Percentiles rank a stretch among this genome's conserved stretches.
Evolutionary conservation across 2,113 vertebrate species (phyloP).

Genomic region (Pelvicachromis taeniatus): DNA sequence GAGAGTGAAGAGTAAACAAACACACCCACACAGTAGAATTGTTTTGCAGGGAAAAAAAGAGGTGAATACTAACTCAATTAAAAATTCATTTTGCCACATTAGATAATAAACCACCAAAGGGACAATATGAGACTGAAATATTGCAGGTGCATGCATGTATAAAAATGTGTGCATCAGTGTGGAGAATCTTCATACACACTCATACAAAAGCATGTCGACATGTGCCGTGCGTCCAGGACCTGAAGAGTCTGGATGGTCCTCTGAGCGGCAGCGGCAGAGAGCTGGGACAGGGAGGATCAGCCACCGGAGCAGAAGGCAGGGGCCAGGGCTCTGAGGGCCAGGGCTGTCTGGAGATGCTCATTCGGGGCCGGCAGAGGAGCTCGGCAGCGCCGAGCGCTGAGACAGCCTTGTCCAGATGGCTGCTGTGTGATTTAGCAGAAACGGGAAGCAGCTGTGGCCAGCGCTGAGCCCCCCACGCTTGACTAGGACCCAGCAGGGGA

Average conservation of each 20-base stretch:
- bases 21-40: neutral
- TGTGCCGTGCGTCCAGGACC: neutral
- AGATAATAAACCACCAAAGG: neutral
- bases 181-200: neutral
- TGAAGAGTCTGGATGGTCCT: conserved; percentile 9
- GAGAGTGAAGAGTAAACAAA: neutral
- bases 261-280: conserved; percentile 61
- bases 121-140: neutral
- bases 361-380: conserved; percentile 59
- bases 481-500: conserved; percentile 80
- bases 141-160: neutral
- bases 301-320: conserved; percentile 68
- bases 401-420: conserved; percentile 81
- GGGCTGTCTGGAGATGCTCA: conserved; percentile 47
- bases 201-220: neutral
- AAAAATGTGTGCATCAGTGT: neutral
- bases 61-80: neutral
- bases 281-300: conserved; percentile 59
- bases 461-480: conserved; percentile 74
- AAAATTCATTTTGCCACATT: neutral
- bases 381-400: conserved; percentile 65
- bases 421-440: conserved; percentile 78
- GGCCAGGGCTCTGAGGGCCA: conserved; percentile 64
- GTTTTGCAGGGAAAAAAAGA: no score
- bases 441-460: conserved; percentile 89